These are phyloP conservation scores for Coregonus suidteri DNA, from an alignment of 2,797 vertebrate genomes.

Conservation along the genomic window DNA sequence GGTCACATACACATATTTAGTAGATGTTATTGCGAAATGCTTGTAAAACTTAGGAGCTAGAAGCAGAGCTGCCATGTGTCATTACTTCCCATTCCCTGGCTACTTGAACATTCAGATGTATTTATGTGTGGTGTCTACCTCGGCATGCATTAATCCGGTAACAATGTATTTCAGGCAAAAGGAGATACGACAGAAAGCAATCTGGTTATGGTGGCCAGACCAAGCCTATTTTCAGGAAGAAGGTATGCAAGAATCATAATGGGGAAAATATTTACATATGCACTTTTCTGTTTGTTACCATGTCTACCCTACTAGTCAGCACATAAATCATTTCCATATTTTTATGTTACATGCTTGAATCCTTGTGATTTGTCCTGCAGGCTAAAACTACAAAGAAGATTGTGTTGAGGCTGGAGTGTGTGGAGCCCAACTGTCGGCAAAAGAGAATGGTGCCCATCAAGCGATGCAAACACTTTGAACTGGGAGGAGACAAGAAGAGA, in stretches of 20 bases:
- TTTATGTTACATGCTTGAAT: not conserved
- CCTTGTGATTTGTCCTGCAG: constrained; percentile 58
- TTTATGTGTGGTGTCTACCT: not conserved
- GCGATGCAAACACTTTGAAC: constrained; percentile 98
- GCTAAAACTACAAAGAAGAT: constrained; percentile 99
- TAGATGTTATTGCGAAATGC: too few species aligned
- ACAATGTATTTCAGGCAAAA: constrained; percentile 80
- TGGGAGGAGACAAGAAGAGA: constrained; percentile 99
- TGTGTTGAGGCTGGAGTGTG: constrained; percentile 95
- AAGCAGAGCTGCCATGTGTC: too few species aligned
- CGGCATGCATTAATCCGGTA: not conserved
- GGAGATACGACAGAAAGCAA: constrained; percentile 95
- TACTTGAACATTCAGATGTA: not conserved
- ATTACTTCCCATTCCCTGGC: not conserved
- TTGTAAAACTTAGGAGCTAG: too few species aligned
- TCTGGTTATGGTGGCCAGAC: constrained; percentile 95
- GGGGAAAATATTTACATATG: not conserved
- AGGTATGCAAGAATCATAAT: constrained; percentile 76
- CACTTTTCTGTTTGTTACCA: not conserved
- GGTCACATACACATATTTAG: too few species aligned
- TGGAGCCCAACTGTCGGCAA: constrained; percentile 95
- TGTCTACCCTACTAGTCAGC: not conserved
- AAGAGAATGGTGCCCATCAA: constrained; percentile 99
- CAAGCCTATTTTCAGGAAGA: constrained; percentile 96
- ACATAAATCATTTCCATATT: not conserved